Evolutionary conservation across 2,113 vertebrate species (phyloP).

Genomic region (Saimiri boliviensis): DNA sequence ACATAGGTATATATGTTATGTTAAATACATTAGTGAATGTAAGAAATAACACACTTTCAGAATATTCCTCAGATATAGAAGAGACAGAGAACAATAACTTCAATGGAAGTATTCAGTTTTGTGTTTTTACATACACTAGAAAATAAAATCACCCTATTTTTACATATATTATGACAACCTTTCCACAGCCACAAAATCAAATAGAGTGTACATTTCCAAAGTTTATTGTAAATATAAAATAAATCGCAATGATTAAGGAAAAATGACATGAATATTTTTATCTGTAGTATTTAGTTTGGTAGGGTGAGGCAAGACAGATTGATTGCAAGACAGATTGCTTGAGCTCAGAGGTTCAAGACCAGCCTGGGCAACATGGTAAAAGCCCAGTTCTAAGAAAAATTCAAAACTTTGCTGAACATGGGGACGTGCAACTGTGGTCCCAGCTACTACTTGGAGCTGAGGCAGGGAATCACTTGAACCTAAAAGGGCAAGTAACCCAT

Average conservation of each 20-base stretch:
- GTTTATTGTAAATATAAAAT: not conserved
- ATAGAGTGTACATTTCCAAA: not conserved
- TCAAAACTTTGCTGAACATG: no score
- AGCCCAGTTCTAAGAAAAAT: no score
- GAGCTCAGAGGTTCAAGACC: no score
- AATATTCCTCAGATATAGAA: not conserved
- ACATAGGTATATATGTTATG: not conserved
- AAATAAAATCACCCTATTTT: not conserved
- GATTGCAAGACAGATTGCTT: no score
- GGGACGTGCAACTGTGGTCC: no score
- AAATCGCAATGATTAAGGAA: not conserved
- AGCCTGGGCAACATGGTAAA: no score
- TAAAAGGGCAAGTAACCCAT: no score
- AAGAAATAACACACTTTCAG: not conserved
- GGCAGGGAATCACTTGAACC: no score
- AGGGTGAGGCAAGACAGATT: no score
- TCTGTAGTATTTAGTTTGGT: not conserved
- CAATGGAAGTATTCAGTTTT: not conserved
- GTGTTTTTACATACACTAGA: not conserved
- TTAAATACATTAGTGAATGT: not conserved
- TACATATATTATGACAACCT: not conserved
- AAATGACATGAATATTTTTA: not conserved
- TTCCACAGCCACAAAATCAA: not conserved
- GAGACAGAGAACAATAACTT: not conserved
- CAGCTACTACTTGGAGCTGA: no score